Conservation (phyloP, 2,113 vertebrate genomes). For the Cyanoderma ruficeps region DNA sequence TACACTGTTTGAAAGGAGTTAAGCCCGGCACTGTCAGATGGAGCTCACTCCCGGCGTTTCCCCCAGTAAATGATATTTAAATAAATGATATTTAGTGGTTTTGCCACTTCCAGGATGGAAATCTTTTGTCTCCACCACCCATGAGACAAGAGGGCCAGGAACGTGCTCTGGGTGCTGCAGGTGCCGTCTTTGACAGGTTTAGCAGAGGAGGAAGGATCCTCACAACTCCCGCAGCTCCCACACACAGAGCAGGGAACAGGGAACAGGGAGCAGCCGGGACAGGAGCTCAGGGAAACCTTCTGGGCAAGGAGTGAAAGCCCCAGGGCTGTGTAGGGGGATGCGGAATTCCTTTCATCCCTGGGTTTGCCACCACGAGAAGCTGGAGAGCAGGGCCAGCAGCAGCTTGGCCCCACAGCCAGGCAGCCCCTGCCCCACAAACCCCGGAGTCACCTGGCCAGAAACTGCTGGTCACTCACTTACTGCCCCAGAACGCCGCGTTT, state of each 20-base stretch:
- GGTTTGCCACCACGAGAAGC: neutral
- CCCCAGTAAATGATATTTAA: neutral
- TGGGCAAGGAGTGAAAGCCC: neutral
- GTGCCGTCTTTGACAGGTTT: neutral
- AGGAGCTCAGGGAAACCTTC: neutral
- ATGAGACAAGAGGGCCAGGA: neutral
- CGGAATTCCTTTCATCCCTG: fast-evolving
- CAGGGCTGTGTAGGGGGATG: neutral
- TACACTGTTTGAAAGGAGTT: neutral
- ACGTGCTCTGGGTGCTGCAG: neutral
- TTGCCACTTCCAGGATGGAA: neutral
- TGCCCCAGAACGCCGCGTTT: fast-evolving
- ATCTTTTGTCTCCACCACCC: neutral
- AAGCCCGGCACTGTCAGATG: neutral
- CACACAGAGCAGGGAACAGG: neutral
- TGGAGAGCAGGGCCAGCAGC: fast-evolving
- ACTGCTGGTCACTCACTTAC: fast-evolving
- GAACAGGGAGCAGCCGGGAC: neutral
- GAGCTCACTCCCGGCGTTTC: neutral
- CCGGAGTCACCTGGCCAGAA: fast-evolving
- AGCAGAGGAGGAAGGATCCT: neutral
- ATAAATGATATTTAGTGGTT: neutral
- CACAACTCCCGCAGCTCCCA: neutral
- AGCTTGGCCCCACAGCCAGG: too few species aligned
- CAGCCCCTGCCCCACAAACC: neutral